Conservation (phyloP, 2,113 vertebrate species). For the Vidua macroura region DNA sequence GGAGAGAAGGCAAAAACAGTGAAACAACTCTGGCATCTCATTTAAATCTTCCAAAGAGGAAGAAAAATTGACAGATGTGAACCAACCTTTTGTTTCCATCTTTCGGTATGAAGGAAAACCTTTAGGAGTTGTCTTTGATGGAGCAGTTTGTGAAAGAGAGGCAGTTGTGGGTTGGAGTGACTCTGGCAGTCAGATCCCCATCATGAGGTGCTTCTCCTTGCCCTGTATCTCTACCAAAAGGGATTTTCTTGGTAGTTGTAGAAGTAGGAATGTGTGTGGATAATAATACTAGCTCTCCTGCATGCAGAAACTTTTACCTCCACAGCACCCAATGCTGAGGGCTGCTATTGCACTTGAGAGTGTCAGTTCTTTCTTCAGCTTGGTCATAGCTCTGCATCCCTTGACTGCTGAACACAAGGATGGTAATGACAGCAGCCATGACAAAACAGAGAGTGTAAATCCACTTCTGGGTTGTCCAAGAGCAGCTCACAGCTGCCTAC, state of each 20-base stretch:
- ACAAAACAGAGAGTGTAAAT: not conserved
- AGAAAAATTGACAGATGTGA: not conserved
- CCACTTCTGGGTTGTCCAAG: not conserved
- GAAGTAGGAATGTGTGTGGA: not conserved
- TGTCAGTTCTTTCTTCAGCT: not conserved
- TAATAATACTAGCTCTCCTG: not conserved
- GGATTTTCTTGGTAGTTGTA: not conserved
- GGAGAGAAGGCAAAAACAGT: not conserved
- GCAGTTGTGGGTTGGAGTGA: not conserved
- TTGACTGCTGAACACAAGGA: not conserved
- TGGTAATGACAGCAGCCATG: not conserved
- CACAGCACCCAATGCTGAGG: rapidly evolving
- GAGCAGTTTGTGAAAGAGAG: not conserved
- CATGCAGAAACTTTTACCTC: not conserved
- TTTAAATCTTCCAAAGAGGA: not conserved
- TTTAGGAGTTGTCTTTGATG: not conserved
- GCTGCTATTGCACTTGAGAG: not conserved
- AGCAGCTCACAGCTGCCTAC: not conserved
- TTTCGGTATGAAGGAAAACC: not conserved
- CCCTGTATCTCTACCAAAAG: not conserved
- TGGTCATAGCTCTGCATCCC: not conserved
- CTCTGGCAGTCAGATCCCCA: not conserved
- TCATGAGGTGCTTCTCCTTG: not conserved
- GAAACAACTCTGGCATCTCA: not conserved
- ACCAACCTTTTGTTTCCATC: not conserved